Base-by-base conservation (phyloP, 2,888 invertebrate species). In the Apotomis betuletana region DNA sequence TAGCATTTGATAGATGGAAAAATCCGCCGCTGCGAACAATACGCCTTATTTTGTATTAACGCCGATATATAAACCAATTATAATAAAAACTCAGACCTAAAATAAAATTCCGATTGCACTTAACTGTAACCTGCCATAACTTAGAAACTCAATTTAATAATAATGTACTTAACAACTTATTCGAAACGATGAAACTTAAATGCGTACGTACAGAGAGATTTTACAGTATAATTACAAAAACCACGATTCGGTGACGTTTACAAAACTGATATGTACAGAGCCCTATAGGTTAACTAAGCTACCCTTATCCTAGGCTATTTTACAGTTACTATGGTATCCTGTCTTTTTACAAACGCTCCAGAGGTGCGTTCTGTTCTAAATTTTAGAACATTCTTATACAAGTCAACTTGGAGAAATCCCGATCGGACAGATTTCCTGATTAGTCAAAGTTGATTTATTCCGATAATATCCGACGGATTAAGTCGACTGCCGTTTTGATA, bases 221-320 rank as follows among this genome's bases (percentile, higher is more conserved):
- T 74, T 69, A 69, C 63, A 67, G 13, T 74, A 81, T 89, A 88
- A 82, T 87, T 87, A 85, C 84, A 83, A 82, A 27, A 85, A 82
- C 80, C 79, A 76, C 78, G 75, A 70, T 78, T 80, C 81, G 72
- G 77, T 82, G 82, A 80, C 78, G 76, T 85, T 86, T 84, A 78
- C 90, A 86, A 90, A 87, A 84, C 75, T 92, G 92, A 92, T 92
- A 92, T 92, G 92, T 92, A 91, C 91, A 91, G 80, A 82, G 84
- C 77, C 80, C 82, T 83, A 81, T 63, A 72, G 73, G 78, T 81
- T 84, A 77, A 76, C 81, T 84, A 84, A 67, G 76, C 82, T 83
- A 83, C 77, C 70, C 85, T 87, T 87, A 87, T 0, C 38, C 77
- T 85, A 87, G 38, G 44, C 83, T 86, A 88, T 81, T 83, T 79